A percentile compares a stretch with the other conserved stretches of the same genome.
These are phyloP conservation scores for Cliona cf. orientalis DNA, from an alignment of 37 sponge, comb jelly and placozoan species.

Conservation along the genomic window DNA sequence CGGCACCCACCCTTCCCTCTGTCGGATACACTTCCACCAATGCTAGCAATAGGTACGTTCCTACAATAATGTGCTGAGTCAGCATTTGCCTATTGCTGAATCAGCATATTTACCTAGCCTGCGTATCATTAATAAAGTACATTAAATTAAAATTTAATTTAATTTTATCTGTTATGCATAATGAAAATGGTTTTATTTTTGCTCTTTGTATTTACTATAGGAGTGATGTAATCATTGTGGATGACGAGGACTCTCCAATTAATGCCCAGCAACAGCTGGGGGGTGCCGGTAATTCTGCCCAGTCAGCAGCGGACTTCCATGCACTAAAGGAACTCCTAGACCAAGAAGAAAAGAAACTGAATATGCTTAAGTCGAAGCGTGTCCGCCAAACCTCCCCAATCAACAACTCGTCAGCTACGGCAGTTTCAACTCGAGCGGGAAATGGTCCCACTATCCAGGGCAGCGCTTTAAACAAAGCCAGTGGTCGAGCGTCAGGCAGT, in stretches of 20 bases:
- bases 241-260: constrained; percentile 48
- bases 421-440: too few relatives aligned
- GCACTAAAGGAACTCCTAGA: constrained; percentile 50
- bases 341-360: constrained; percentile 62
- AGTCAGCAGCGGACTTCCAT: neutral
- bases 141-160: too few relatives aligned
- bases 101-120: too few relatives aligned
- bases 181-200: too few relatives aligned
- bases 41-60: too few relatives aligned
- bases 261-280: constrained; percentile 18
- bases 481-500: neutral
- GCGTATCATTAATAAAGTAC: too few relatives aligned
- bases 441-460: constrained; percentile 5
- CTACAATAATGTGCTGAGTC: too few relatives aligned
- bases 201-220: too few relatives aligned
- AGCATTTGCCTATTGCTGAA: too few relatives aligned
- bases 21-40: constrained; percentile 25
- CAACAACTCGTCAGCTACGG: too few relatives aligned
- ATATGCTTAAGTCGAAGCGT: constrained; percentile 44
- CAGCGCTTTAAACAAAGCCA: constrained; percentile 25
- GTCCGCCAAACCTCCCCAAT: neutral
- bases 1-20: constrained; percentile 2
- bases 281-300: too few relatives aligned
- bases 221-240: constrained; percentile 38
- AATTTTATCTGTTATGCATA: too few relatives aligned